These are phyloP conservation scores for Vireo altiloquus DNA, from an alignment of 2,113 vertebrate genomes.

Conservation along the genomic window DNA sequence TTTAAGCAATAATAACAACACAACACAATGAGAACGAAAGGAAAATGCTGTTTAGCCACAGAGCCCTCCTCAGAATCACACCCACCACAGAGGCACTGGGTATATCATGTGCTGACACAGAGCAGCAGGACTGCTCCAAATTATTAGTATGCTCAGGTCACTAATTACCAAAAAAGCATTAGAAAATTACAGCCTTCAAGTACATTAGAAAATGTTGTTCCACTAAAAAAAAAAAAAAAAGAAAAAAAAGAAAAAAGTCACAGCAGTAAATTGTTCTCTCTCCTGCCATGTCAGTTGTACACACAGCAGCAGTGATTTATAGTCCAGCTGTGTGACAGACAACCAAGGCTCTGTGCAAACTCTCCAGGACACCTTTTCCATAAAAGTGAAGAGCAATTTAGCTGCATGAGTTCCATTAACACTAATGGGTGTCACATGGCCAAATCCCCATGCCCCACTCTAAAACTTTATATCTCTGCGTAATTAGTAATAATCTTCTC, in stretches of 20 bases:
- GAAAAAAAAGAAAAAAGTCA: background rate
- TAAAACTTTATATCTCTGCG: background rate
- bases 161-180: background rate
- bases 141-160: background rate
- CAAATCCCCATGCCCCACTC: conserved; percentile 1
- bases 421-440: conserved; percentile 37
- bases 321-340: conserved; percentile 21
- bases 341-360: background rate
- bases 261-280: background rate
- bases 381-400: background rate
- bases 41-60: background rate
- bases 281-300: background rate
- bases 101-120: background rate
- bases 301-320: background rate
- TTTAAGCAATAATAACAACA: background rate
- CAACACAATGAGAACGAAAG: fast-evolving
- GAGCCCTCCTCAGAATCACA: background rate
- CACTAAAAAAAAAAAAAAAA: background rate
- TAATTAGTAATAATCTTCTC: conserved; percentile 52
- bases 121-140: background rate
- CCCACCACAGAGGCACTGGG: background rate
- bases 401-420: conserved; percentile 23
- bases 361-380: conserved; percentile 15
- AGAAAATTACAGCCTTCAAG: background rate
- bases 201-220: background rate